phyloP scores from a whole-genome alignment of 2,113 vertebrate genomes.

The Mus spicilegus region DNA sequence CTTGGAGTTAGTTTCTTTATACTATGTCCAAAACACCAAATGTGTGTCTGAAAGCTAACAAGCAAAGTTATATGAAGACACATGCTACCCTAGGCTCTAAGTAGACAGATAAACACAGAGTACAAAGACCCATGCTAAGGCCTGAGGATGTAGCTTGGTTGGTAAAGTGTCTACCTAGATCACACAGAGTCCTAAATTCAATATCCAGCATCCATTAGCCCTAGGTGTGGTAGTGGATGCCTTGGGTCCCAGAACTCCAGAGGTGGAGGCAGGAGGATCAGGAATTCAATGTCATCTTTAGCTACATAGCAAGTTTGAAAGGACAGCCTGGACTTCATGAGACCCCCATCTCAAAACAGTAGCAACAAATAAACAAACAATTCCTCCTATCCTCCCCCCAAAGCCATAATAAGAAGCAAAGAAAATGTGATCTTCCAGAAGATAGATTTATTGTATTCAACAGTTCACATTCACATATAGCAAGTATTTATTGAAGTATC shows the following conservation, averaged over 20 bases:
- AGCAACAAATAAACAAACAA: background rate
- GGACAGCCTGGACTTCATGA: background rate
- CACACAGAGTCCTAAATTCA: background rate
- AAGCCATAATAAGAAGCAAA: background rate
- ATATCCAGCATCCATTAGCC: background rate
- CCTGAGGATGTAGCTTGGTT: background rate
- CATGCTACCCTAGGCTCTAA: background rate
- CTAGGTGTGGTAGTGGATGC: background rate
- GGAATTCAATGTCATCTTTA: background rate
- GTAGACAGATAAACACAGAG: background rate
- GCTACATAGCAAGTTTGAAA: background rate
- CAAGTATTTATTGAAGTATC: background rate
- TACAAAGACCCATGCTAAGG: background rate
- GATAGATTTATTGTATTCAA: background rate
- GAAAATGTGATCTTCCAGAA: background rate
- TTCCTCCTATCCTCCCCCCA: too few species aligned
- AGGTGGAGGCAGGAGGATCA: background rate
- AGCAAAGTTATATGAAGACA: rapidly evolving
- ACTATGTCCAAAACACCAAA: background rate
- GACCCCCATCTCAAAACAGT: background rate
- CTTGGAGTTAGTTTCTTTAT: rapidly evolving
- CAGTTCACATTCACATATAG: rapidly evolving
- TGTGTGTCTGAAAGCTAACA: background rate
- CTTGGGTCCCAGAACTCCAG: background rate
- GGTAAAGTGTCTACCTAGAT: background rate